Evolutionary conservation across 2,888 invertebrate species (phyloP), one percentile per base, ranked within the genome.

Genomic region (Agonum fuliginosum): DNA sequence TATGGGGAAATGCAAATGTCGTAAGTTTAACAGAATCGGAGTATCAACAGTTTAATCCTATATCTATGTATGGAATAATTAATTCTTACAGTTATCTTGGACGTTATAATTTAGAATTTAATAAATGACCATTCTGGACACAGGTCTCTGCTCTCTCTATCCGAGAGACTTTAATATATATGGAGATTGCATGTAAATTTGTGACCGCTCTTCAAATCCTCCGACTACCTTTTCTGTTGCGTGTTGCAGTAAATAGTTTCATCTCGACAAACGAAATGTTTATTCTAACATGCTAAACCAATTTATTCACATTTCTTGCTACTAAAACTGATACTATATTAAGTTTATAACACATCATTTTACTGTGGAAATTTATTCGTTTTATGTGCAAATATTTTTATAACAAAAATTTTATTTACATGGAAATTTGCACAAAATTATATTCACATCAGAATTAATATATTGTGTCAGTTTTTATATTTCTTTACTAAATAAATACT

Each of bases 61-160:
- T 75, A 75, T 75, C 10, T 67, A 75, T 75, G 67, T 75, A 75
- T 75, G 75, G 75, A 75, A 75, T 75, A 75, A 75, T 65, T 75
- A 75, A 58, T 75, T 75, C 75, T 75, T 75, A 75, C 62, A 73
- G 65, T 62, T 65, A 75, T 75, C 48, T 75, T 48, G 75, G 4
- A 30, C 34, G 67, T 48, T 65, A 67, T 67, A 67, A 67, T 67
- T 75, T 48, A 22, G 48, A 65, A 46, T 67, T 75, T 67, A 67
- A 75, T 75, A 75, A 75, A 75, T 75, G 67, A 27, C 34, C 24
- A 75, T 67, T 48, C 75, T 51, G 37, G 48, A 75, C 65, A 43
- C 65, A 24, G 51, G 75, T 65, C 46, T 37, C 48, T 30, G 51
- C 67, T 65, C 46, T 37, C 48, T 30, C 22, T 10, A 67, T 30